Evolutionary conservation across 2,797 vertebrate genomes (phyloP), one percentile per base, ranked within the genome.

Genomic region (Hypotaenidia okinawae): DNA sequence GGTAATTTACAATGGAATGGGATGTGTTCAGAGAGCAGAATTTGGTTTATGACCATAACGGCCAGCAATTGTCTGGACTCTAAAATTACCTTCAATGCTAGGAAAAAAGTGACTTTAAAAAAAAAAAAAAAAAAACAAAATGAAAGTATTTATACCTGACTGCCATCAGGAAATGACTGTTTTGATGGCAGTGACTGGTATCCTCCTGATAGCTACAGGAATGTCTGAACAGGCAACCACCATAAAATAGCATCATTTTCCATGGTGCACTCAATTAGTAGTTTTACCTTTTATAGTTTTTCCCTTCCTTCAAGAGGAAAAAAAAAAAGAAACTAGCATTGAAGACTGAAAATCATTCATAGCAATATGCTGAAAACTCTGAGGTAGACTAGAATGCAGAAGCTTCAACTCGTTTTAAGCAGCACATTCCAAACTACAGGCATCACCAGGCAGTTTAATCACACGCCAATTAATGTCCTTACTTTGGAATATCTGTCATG

Each of bases 51-150:
- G 61, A 93, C 39, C 76, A 84, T 87, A 76, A 87, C 5, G 32
- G 39, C 8, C 70, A 93, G 62, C 80, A 92, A 81, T 75, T 87
- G 82, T 59, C 91, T 93, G 54, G 51, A 28, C n/a, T 87, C 35
- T 57, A 27, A 92, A 96, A 94, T 89, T 84, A 84, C 84, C 49
- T 81, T 88, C 61, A 81, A 8, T 41, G 47, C n/a, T 57, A 77
- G 28, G 52, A 67, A 52, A 63, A 91, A 93, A 55, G 24, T 32
- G 84, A 75, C 35, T 73, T 43, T 54, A n/a, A n/a, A 91, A 55
- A 51, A 85, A 90, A 72, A 85, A 90, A 72, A 32, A 52, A 51
- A 76, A 92, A 67, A 30, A 35, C 24, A 84, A 89, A 93, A 84
- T 66, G 12, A 14, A 87, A 73, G 41, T 51, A 89, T 79, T 73